phyloP scores from a whole-genome alignment of 2,888 invertebrate species.

The Eueremaeus valkanovi region DNA sequence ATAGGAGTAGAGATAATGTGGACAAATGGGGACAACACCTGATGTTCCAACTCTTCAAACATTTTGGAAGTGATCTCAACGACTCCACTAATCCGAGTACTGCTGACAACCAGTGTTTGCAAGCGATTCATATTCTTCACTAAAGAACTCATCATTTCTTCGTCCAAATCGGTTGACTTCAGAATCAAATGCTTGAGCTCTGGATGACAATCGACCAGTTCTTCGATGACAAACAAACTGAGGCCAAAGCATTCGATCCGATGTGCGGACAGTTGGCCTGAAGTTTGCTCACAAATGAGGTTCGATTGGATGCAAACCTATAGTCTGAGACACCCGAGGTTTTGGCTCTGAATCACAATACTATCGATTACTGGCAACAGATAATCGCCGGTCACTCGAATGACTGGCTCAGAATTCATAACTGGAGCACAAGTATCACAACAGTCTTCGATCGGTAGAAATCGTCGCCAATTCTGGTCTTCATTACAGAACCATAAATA shows the following conservation, averaged over 20 bases:
- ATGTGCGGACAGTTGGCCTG: neutral
- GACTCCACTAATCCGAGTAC: neutral
- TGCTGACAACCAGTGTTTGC: neutral
- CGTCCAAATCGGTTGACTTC: neutral
- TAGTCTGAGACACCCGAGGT: neutral
- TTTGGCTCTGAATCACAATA: neutral
- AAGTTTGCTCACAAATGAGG: neutral
- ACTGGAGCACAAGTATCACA: neutral
- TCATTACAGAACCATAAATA: neutral
- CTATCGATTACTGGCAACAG: neutral
- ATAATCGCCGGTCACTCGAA: neutral
- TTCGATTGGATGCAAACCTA: neutral
- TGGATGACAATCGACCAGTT: neutral
- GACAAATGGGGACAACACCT: neutral
- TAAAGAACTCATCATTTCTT: neutral
- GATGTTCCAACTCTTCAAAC: neutral
- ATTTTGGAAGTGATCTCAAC: neutral
- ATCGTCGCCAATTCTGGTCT: neutral
- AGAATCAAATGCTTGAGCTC: neutral
- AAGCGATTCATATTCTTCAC: neutral
- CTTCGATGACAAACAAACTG: neutral
- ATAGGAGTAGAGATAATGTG: neutral
- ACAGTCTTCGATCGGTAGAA: neutral
- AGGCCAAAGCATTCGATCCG: neutral
- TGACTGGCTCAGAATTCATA: neutral